These are phyloP conservation scores for Nemotelus pantherinus DNA, from an alignment of 2,888 invertebrate genomes.

Conservation along the genomic window DNA sequence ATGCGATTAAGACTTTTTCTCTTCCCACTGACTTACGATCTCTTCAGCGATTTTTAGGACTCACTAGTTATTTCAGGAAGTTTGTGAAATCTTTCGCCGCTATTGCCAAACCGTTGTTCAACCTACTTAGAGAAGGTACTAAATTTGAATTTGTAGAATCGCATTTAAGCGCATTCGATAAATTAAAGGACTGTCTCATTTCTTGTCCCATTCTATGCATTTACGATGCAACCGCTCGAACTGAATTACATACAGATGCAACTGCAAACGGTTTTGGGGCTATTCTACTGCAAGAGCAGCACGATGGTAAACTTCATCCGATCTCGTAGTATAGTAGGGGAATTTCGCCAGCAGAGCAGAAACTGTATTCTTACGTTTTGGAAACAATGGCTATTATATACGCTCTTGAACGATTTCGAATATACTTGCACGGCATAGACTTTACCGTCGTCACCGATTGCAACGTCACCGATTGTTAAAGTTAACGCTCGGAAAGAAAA, in stretches of 20 bases:
- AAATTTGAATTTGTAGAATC: conserved; percentile 17
- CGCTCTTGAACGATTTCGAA: conserved; percentile 53
- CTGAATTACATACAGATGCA: conserved; percentile 57
- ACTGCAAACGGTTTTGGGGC: conserved; percentile 54
- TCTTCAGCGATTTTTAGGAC: too few relatives aligned
- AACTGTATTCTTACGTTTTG: conserved; percentile 56
- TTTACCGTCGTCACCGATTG: conserved; percentile 56
- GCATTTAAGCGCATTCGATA: conserved; percentile 5
- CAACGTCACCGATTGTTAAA: conserved; percentile 53
- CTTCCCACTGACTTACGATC: too few relatives aligned
- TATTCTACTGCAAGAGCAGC: conserved; percentile 52
- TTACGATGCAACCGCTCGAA: conserved; percentile 53
- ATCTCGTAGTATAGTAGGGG: conserved; percentile 55
- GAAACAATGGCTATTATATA: conserved; percentile 55
- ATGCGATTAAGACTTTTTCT: too few relatives aligned
- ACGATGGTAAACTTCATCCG: conserved; percentile 54
- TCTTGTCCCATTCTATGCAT: conserved; percentile 54
- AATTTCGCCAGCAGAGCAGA: conserved; percentile 53
- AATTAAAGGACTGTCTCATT: neutral
- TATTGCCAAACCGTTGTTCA: conserved; percentile 39
- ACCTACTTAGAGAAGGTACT: neutral
- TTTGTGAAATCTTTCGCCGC: conserved; percentile 10
- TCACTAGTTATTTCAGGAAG: too few relatives aligned
- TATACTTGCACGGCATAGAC: conserved; percentile 53
- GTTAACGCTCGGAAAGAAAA: conserved; percentile 54